Percentiles rank a stretch among this genome's conserved stretches.
Conservation (phyloP, 2,113 vertebrate species). For the Origma solitaria region DNA sequence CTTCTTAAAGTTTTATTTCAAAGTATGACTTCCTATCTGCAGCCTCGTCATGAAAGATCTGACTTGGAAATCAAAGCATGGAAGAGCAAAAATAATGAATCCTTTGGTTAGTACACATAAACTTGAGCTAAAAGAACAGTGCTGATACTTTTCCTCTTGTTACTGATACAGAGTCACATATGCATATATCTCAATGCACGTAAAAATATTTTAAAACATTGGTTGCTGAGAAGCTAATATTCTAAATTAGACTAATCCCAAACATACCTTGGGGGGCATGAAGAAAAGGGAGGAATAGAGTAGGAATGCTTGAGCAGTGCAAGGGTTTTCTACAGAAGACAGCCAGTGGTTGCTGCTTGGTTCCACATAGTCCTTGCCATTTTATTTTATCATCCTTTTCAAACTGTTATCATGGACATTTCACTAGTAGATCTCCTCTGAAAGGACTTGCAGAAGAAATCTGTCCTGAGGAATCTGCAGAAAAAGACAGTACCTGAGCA, state of each 20-base stretch:
- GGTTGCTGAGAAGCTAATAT: neutral
- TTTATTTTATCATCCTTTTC: neutral
- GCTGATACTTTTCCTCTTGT: neutral
- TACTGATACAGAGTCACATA: neutral
- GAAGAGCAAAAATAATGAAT: neutral
- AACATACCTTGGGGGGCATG: neutral
- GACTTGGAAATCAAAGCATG: neutral
- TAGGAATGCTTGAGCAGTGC: neutral
- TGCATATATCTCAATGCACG: neutral
- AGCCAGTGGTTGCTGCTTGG: neutral
- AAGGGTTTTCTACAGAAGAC: neutral
- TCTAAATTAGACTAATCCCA: neutral
- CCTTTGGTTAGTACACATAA: neutral
- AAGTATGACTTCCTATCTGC: neutral
- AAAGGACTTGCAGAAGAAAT: neutral
- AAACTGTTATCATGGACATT: neutral
- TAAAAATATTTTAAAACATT: neutral
- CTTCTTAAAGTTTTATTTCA: neutral
- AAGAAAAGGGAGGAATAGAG: neutral
- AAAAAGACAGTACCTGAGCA: neutral
- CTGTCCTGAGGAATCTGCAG: neutral
- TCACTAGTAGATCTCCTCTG: neutral
- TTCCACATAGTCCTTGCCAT: neutral
- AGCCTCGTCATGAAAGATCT: neutral
- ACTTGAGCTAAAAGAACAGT: neutral